phyloP scores from a whole-genome alignment of 2,113 vertebrate genomes.

The Coregonus clupeaformis region DNA sequence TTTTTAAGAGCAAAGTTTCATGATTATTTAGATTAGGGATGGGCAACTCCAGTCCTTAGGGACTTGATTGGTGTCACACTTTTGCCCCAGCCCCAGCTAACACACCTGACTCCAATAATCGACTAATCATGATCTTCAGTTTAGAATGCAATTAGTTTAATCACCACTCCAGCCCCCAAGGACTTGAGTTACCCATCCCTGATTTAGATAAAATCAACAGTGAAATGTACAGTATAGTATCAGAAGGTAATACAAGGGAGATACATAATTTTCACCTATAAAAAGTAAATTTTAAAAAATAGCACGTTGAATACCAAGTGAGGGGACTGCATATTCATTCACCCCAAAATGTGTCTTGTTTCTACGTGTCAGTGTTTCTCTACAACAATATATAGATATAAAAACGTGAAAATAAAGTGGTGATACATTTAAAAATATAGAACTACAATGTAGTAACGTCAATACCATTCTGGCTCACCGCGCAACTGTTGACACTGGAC shows the following conservation, averaged over 20 bases:
- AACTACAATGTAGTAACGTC: constrained; percentile 72
- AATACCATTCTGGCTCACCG: constrained; percentile 70
- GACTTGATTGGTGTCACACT: too few relatives aligned
- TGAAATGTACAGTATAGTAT: constrained; percentile 72
- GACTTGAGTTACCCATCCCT: too few relatives aligned
- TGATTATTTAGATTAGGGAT: constrained; percentile 60
- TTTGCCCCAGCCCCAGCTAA: too few relatives aligned
- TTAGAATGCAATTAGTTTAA: too few relatives aligned
- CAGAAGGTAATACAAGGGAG: constrained; percentile 70
- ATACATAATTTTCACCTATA: constrained; percentile 75
- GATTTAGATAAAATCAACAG: constrained; percentile 70
- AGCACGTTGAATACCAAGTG: constrained; percentile 57
- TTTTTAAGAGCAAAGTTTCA: constrained; percentile 60
- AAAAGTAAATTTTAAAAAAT: constrained; percentile 64
- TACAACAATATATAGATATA: constrained; percentile 74
- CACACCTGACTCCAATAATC: too few relatives aligned
- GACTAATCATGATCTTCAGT: too few relatives aligned
- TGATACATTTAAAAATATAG: constrained; percentile 77
- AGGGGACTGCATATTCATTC: constrained; percentile 73
- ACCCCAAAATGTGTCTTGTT: constrained; percentile 70
- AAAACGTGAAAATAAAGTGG: constrained; percentile 73
- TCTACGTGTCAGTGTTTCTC: constrained; percentile 71
- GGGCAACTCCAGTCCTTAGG: too few relatives aligned
- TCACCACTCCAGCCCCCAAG: too few relatives aligned
- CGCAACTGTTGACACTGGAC: constrained; percentile 67